Evolutionary conservation across 2,797 vertebrate species (phyloP), one percentile per base, ranked within the genome.

Genomic region (Sparus aurata): DNA sequence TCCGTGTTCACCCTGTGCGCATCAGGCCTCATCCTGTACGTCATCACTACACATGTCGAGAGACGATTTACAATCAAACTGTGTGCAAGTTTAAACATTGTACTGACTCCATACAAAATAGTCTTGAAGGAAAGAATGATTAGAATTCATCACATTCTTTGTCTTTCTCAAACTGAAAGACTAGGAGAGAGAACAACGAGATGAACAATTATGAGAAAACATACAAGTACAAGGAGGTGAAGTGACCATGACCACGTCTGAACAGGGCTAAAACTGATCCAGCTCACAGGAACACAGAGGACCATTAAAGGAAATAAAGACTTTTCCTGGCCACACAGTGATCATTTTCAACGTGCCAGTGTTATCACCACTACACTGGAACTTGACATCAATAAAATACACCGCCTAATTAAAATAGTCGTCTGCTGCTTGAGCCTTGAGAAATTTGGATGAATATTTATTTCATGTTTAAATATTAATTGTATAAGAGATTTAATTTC

Each of bases 241-340:
- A 30, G 62, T 75, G 89, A 83, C 92, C 94, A 20, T 95, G 94
- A 91, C 89, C 91, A 78, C 4, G 4, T 43, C 54, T 85, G 89
- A 87, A 63, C 86, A 25, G 43, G 55, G 9, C 59, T 8, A 34
- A 60, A 72, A 46, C 63, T 9, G 34, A 76, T 90, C 91, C 82
- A 92, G 85, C 69, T 85, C 68, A 52, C 65, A 80, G 84, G 92
- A 94, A 95, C 91, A 93, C 69, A 0, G 23, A 89, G 93, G 57
- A 87, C 89, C 76, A 63, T 84, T 77, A 34, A 83, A 83, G 73
- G 75, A 79, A 73, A 73, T 47, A 55, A 80, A 75, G 68, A 83
- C 71, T 65, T 57, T 79, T 65, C 52, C 57, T 68, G 62, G 77
- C 85, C 70, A 73, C 63, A 63, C 12, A 12, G 22, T 43, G 63